Evolutionary conservation across 2,888 invertebrate genomes (phyloP).

Genomic region (Leptinotarsa tumamoca): DNA sequence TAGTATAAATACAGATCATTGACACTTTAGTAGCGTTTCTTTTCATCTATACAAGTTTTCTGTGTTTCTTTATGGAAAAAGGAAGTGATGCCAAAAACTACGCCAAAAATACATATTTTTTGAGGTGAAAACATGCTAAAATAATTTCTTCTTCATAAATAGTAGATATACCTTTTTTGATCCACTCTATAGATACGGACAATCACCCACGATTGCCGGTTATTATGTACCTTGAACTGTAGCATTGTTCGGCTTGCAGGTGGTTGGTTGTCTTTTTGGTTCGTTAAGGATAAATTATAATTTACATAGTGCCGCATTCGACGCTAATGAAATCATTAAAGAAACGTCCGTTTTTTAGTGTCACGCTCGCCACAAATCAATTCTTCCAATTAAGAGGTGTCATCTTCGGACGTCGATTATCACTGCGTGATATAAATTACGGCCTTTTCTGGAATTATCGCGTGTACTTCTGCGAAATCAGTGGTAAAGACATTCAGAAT

Average conservation of each 20-base stretch:
- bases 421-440: slow-evolving; percentile 27
- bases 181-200: background rate
- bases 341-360: slow-evolving; percentile 19
- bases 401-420: slow-evolving; percentile 20
- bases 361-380: slow-evolving; percentile 30
- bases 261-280: slow-evolving; percentile 30
- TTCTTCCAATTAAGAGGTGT: slow-evolving; percentile 28
- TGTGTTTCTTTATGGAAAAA: too few relatives aligned
- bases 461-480: background rate
- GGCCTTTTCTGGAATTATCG: slow-evolving; percentile 4
- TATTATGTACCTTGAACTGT: slow-evolving; percentile 25
- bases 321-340: slow-evolving; percentile 42
- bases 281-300: slow-evolving; percentile 41
- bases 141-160: background rate
- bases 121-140: background rate
- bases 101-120: too few relatives aligned
- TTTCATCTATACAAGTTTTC: too few relatives aligned
- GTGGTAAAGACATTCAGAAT: background rate
- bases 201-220: slow-evolving; percentile 12
- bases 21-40: too few relatives aligned
- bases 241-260: slow-evolving; percentile 24
- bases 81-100: too few relatives aligned
- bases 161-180: background rate
- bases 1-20: too few relatives aligned
- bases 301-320: slow-evolving; percentile 43